Percentiles rank a stretch among this genome's conserved stretches.
phyloP scores from a whole-genome alignment of 1,140 invertebrate species.

The Gryon sp. region DNA sequence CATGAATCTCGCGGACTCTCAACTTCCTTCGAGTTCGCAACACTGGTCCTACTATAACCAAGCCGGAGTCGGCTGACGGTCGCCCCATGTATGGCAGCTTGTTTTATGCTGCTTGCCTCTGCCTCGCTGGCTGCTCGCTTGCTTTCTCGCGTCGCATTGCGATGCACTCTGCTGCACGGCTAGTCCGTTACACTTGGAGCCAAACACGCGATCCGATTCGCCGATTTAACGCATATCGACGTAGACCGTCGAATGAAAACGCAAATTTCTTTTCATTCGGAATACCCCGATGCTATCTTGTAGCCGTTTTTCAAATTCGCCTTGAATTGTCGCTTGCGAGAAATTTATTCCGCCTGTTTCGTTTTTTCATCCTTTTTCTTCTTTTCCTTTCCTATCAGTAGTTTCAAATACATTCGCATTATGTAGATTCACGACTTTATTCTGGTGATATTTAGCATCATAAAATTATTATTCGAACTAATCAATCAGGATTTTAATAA shows the following conservation, averaged over 20 bases:
- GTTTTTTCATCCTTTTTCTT: background rate
- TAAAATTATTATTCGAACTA: too few species aligned
- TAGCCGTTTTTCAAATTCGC: background rate
- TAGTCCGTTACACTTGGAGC: conserved; percentile 65
- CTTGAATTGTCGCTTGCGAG: background rate
- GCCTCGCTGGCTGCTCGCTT: conserved; percentile 38
- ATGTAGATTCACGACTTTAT: too few species aligned
- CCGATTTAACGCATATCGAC: conserved; percentile 62
- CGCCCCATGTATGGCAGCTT: conserved; percentile 80
- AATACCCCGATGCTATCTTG: background rate
- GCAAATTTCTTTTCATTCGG: conserved; percentile 22
- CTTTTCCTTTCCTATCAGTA: background rate
- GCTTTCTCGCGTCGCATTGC: conserved; percentile 69
- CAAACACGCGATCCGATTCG: conserved; percentile 71
- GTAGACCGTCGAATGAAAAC: conserved; percentile 35
- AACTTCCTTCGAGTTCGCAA: conserved; percentile 55
- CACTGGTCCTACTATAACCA: conserved; percentile 73
- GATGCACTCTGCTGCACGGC: conserved; percentile 62
- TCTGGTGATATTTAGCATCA: too few species aligned
- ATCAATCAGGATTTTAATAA: too few species aligned
- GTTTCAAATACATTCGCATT: background rate
- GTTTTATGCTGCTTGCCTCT: conserved; percentile 75
- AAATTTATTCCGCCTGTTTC: background rate
- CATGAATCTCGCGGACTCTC: conserved; percentile 57
- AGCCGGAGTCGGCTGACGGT: conserved; percentile 76